Percentiles rank a stretch among this genome's conserved stretches.
These are phyloP conservation scores for Mastomys natalensis DNA, from an alignment of 2,113 vertebrate species.

Conservation along the genomic window DNA sequence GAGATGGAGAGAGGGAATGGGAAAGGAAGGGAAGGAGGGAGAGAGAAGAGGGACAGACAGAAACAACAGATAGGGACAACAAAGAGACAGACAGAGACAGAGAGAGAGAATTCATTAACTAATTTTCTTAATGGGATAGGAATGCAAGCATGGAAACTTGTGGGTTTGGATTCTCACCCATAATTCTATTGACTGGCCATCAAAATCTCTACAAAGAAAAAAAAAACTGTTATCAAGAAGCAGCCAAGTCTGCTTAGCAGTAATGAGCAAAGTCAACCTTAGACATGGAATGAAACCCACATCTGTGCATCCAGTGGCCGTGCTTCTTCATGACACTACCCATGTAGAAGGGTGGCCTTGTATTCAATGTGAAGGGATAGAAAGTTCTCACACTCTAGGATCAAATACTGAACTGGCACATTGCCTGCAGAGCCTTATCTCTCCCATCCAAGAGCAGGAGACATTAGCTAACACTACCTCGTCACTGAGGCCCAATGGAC, in stretches of 20 bases:
- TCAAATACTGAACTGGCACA: background rate
- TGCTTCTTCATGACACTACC: no score
- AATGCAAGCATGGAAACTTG: background rate
- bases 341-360: background rate
- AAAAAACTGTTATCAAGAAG: background rate
- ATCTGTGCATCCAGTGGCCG: background rate
- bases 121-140: background rate
- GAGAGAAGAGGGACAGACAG: background rate
- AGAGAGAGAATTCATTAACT: background rate
- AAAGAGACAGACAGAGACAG: background rate
- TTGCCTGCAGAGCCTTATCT: background rate
- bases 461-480: background rate
- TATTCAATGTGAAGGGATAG: background rate
- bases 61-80: no score
- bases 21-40: background rate
- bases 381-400: background rate
- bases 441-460: background rate
- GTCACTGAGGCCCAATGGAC: background rate
- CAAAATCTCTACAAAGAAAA: conserved; percentile 10
- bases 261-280: background rate
- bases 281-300: background rate
- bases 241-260: background rate
- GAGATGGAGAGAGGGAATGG: no score
- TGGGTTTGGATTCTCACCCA: background rate
- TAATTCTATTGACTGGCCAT: background rate